Base-by-base conservation (phyloP, 2,888 invertebrate species). In the Ophion ellenae region DNA sequence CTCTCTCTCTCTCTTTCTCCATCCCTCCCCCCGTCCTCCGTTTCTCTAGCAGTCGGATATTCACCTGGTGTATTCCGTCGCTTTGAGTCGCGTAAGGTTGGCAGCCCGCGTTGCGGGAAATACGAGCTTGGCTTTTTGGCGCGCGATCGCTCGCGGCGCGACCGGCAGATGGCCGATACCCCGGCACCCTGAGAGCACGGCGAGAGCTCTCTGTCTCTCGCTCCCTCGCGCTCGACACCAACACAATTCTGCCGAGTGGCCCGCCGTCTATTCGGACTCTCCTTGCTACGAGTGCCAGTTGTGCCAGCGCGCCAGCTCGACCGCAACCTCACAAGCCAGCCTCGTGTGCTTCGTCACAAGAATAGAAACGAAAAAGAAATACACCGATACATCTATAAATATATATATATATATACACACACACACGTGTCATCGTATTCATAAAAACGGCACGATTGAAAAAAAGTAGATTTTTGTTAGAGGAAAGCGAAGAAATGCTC, bases 91-190 rank as follows among this genome's bases (percentile, higher is more conserved):
- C 79, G 79, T 47, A 47, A 85, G 83, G 90, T 91, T 91, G 91
- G 91, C 84, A 91, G 87, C 88, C 85, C 87, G 89, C 89, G 90
- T 90, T 90, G 91, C 90, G 91, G 91, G 91, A 90, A 90, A 91
- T 89, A 90, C 90, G 86, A 90, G 90, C 85, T 85, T 87, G 77
- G 70, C 85, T 85, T 94, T 94, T 94, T 94, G 93, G 94, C 93
- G 93, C 93, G 93, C 93, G 89, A 90, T 89, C 86, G 89, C 91
- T 93, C 89, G 85, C 77, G 53, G 77, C 77, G 74, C 88, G 89
- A 89, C 93, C 93, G 91, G 91, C 92, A 93, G 94, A 93, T 93
- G 94, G 93, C 93, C 91, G 89, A 64, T 88, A 69, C 90, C 90
- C 93, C 93, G 92, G 91, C 88, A 87, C 87, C 82, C 77, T 82